phyloP scores from a whole-genome alignment of 1,140 invertebrate species.

The Episyrphus balteatus region DNA sequence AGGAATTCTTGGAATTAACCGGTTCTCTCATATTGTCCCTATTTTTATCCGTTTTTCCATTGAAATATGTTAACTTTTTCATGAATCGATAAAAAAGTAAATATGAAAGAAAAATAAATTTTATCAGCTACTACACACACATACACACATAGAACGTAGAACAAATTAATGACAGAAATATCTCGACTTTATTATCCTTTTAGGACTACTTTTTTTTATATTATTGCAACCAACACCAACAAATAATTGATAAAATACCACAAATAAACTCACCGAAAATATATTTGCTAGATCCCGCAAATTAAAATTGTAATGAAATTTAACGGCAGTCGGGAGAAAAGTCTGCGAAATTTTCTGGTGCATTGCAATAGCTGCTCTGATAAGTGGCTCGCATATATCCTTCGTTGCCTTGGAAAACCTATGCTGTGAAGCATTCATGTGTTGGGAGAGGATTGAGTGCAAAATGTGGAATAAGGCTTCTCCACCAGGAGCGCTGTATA shows the following conservation, averaged over 20 bases:
- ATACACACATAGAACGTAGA: too few relatives aligned
- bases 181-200: too few relatives aligned
- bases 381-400: conserved; percentile 48
- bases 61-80: too few relatives aligned
- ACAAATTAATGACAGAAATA: too few relatives aligned
- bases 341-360: conserved; percentile 63
- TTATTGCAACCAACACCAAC: too few relatives aligned
- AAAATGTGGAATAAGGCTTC: conserved; percentile 79
- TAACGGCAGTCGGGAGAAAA: conserved; percentile 84
- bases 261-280: conserved; percentile 56
- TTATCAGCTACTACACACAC: too few relatives aligned
- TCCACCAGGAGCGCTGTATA: conserved; percentile 63
- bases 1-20: too few relatives aligned
- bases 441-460: conserved; percentile 66
- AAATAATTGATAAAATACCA: background rate
- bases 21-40: too few relatives aligned
- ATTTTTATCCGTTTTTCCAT: too few relatives aligned
- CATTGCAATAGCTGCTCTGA: conserved; percentile 60
- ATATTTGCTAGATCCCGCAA: conserved; percentile 85
- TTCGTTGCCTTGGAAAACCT: conserved; percentile 38
- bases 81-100: too few relatives aligned
- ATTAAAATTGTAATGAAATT: conserved; percentile 94
- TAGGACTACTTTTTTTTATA: too few relatives aligned
- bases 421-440: conserved; percentile 51
- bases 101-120: too few relatives aligned